These are phyloP conservation scores for Psix sp. DNA, from an alignment of 1,140 invertebrate species.

Conservation along the genomic window DNA sequence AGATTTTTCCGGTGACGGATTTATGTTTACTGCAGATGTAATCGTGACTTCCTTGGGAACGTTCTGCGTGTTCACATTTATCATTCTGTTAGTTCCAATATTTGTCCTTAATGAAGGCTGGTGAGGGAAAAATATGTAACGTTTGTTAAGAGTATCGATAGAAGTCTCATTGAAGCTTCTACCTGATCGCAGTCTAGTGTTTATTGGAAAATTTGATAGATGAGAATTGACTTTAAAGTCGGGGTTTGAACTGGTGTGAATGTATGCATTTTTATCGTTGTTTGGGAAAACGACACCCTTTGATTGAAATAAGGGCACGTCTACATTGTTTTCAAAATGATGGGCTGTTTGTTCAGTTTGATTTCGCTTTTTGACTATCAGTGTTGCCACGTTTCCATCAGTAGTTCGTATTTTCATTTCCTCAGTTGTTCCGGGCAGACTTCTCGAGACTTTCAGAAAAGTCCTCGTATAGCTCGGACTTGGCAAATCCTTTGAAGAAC, in stretches of 20 bases:
- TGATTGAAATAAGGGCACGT: neutral
- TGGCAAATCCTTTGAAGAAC: constrained; percentile 57
- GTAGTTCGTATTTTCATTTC: constrained; percentile 85
- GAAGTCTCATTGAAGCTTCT: constrained; percentile 44
- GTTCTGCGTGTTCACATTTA: constrained; percentile 67
- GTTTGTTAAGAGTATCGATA: constrained; percentile 9
- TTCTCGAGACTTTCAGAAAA: constrained; percentile 85
- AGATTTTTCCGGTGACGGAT: constrained; percentile 61
- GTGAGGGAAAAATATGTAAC: constrained; percentile 63
- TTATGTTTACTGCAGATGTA: constrained; percentile 78
- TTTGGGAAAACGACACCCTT: too few species aligned
- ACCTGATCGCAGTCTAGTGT: constrained; percentile 53
- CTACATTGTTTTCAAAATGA: neutral
- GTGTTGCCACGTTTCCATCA: constrained; percentile 84
- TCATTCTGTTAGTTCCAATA: constrained; percentile 69
- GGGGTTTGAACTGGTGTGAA: neutral
- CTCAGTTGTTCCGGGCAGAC: constrained; percentile 84
- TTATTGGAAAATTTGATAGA: too few species aligned
- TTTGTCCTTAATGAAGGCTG: constrained; percentile 68
- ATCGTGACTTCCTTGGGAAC: constrained; percentile 83
- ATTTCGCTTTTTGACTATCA: constrained; percentile 86
- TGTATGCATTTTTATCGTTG: too few species aligned
- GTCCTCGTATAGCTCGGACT: constrained; percentile 81
- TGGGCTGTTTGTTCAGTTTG: constrained; percentile 24
- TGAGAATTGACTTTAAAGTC: constrained; percentile 7